A percentile compares a stretch with the other conserved stretches of the same genome.
These are phyloP conservation scores for Thermophis baileyi DNA, from an alignment of 2,113 vertebrate species.

Conservation along the genomic window DNA sequence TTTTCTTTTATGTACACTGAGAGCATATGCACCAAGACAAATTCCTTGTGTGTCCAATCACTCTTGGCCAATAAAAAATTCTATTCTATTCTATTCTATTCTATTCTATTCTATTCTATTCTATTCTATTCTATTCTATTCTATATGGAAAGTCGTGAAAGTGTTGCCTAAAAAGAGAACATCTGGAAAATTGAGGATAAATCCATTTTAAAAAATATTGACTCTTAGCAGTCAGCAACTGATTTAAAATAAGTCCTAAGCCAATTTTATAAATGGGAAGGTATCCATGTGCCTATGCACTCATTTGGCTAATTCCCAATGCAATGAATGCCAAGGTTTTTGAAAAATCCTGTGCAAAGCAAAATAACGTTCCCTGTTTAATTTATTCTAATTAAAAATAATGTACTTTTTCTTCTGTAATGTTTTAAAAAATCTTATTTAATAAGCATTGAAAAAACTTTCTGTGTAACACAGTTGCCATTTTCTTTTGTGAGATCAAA, in stretches of 20 bases:
- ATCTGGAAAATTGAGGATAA: neutral
- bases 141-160: neutral
- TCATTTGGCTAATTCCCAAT: neutral
- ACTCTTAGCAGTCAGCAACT: neutral
- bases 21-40: too few species aligned
- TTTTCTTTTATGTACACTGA: too few species aligned
- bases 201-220: neutral
- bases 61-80: too few species aligned
- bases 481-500: constrained; percentile 32
- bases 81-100: too few species aligned
- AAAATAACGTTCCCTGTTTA: neutral
- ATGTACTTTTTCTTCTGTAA: neutral
- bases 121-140: too few species aligned
- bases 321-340: neutral
- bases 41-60: too few species aligned
- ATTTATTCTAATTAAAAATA: constrained; percentile 27
- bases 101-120: too few species aligned
- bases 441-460: neutral
- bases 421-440: neutral
- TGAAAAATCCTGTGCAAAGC: neutral
- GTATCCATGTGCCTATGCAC: accelerated
- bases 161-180: neutral
- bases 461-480: constrained; percentile 42
- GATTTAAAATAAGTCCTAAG: neutral
- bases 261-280: neutral